Percentiles rank a stretch among this genome's conserved stretches.
Conservation (phyloP, 2,888 invertebrate species). For the Microctonus aethiopoides region DNA sequence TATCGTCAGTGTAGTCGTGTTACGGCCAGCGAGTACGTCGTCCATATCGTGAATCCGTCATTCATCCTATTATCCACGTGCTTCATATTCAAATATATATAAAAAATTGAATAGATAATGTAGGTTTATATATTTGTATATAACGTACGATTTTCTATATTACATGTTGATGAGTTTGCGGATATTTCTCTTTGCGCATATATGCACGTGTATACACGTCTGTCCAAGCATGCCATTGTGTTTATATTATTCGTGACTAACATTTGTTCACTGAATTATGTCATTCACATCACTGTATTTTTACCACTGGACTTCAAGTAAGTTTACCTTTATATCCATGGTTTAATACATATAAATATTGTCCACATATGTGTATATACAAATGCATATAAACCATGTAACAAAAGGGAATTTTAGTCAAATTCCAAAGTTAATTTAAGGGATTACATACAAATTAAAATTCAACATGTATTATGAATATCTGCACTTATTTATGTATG, state of each 20-base stretch:
- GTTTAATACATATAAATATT: background rate
- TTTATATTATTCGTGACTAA: background rate
- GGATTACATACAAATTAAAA: background rate
- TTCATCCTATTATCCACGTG: conserved; percentile 9
- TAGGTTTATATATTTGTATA: background rate
- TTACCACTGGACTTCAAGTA: background rate
- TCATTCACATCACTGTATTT: background rate
- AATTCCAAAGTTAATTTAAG: background rate
- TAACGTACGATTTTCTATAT: background rate
- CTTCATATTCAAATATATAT: background rate
- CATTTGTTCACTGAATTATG: background rate
- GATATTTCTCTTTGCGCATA: background rate
- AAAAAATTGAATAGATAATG: background rate
- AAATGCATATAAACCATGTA: background rate
- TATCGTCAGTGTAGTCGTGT: conserved; percentile 35
- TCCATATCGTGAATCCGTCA: conserved; percentile 18
- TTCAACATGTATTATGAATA: background rate
- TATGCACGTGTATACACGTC: background rate
- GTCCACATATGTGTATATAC: background rate
- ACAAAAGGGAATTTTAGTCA: background rate
- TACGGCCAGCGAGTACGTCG: conserved; percentile 29
- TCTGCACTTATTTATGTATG: background rate
- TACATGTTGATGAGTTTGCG: background rate
- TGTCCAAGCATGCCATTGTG: conserved; percentile 11
- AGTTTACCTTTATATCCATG: background rate